Base-by-base conservation (phyloP, 1,140 invertebrate species). In the Meloidogyne exigua region DNA sequence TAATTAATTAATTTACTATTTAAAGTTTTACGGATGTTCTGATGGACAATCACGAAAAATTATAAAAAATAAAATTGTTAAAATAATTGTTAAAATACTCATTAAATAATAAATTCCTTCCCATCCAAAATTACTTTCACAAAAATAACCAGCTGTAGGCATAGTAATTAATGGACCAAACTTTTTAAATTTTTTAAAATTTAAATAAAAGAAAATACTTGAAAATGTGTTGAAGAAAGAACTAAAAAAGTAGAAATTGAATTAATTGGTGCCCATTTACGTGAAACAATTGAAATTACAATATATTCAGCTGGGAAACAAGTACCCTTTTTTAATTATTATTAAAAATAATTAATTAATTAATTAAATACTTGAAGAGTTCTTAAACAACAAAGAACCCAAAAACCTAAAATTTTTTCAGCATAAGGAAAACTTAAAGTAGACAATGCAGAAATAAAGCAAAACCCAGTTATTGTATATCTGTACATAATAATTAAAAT, bases 101-200 rank as follows among this genome's bases (percentile, higher is more conserved):
- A 42, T 32, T 23, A 80, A 39, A 62, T 79, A 79, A 49, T 80
- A 79, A 21, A 79, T 28, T 23, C 79, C 23, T n/a, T 23, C 21
- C 77, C 77, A 79, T 13, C 77, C 78, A 21, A 62, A 32, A 32
- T 44, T 15, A 63, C 68, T 74, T 44, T 57, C 74, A 32, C 77
- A 79, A 21, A 79, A 32, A 72, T 74, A 73, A 18, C 77, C 77
- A 39, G 77, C 77, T n/a, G 76, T 25, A 5, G 77, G 77, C 77
- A 79, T 79, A 13, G 77, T 79, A 15, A 79, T 1, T 3, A 79
- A 76, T 25, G 26, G 21, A 15, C 42, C 78, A n/a, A 79, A 5
- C 28, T 32, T 39, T 79, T 32, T n/a, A n/a, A n/a, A n/a, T n/a
- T 25, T 80, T 66, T 23, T 26, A 39, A n/a, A 9, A 25, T 67